These are phyloP conservation scores for Gymnothorax reevesii DNA, from an alignment of 2,797 vertebrate species.

Conservation along the genomic window DNA sequence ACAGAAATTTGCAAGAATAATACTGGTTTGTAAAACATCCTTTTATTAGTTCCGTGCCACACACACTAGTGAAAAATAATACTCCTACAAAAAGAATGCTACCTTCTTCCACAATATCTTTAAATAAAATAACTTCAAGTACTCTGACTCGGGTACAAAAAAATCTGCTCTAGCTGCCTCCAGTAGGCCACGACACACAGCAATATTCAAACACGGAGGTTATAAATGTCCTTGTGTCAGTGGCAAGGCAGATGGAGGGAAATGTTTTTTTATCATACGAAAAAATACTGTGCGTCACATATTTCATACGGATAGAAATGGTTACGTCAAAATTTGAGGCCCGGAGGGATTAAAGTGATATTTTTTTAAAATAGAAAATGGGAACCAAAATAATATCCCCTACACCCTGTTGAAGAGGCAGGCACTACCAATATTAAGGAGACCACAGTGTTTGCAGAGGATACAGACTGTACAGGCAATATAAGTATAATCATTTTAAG, in stretches of 20 bases:
- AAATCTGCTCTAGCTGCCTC: conserved; percentile 91
- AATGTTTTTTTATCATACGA: conserved; percentile 78
- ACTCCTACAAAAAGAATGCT: conserved; percentile 99
- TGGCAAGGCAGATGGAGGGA: conserved; percentile 87
- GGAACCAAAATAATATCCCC: conserved; percentile 91
- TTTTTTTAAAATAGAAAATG: conserved; percentile 72
- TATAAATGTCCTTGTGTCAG: conserved; percentile 90
- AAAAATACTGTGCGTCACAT: conserved; percentile 87
- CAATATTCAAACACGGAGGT: conserved; percentile 95
- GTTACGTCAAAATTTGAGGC: conserved; percentile 90
- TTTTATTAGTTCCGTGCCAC: conserved; percentile 99
- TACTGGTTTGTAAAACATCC: conserved; percentile 92
- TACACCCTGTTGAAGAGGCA: conserved; percentile 99
- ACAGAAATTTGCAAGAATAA: conserved; percentile 64
- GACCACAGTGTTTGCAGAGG: conserved; percentile 99
- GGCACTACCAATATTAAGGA: conserved; percentile 99
- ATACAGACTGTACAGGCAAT: conserved; percentile 99
- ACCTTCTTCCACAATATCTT: conserved; percentile 96
- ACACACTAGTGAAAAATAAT: conserved; percentile 99
- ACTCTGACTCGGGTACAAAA: conserved; percentile 99
- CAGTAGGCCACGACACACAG: conserved; percentile 96
- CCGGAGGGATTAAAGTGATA: conserved; percentile 91
- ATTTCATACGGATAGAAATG: conserved; percentile 82
- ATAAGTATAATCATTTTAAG: conserved; percentile 92
- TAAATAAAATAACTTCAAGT: conserved; percentile 99